Conservation (phyloP, 2,888 invertebrate species). For the Selenia dentaria region DNA sequence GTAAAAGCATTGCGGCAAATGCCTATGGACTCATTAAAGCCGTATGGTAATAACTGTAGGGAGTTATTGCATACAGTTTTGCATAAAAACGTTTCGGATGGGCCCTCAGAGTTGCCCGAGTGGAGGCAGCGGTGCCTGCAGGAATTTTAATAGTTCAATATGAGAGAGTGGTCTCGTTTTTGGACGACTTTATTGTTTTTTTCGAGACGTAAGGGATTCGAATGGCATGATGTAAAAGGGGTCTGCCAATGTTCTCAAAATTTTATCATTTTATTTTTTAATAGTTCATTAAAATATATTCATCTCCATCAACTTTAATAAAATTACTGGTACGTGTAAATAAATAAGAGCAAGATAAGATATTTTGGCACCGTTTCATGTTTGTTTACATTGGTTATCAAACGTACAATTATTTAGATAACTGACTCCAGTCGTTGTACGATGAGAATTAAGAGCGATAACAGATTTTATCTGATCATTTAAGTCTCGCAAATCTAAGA, state of each 20-base stretch:
- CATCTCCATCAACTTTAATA: too few relatives aligned
- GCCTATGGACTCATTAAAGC: slow-evolving; percentile 57
- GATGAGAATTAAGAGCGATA: slow-evolving; percentile 21
- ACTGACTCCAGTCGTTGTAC: slow-evolving; percentile 19
- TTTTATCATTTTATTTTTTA: neutral
- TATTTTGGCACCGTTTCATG: neutral
- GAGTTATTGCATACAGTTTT: slow-evolving; percentile 68
- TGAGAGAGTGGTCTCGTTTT: slow-evolving; percentile 41
- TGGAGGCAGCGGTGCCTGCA: slow-evolving; percentile 15
- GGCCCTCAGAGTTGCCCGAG: slow-evolving; percentile 26
- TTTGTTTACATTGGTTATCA: slow-evolving; percentile 24
- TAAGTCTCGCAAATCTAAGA: too few relatives aligned
- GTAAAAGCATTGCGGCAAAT: slow-evolving; percentile 36
- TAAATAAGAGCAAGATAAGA: too few relatives aligned
- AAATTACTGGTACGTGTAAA: too few relatives aligned
- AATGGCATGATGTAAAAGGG: slow-evolving; percentile 7
- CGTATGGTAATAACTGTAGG: slow-evolving; percentile 47
- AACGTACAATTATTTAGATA: slow-evolving; percentile 2
- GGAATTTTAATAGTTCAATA: slow-evolving; percentile 71
- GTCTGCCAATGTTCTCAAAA: neutral
- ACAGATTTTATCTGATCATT: neutral
- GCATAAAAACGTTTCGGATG: slow-evolving; percentile 62
- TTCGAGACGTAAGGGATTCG: slow-evolving; percentile 13
- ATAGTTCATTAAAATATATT: too few relatives aligned
- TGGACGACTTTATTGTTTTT: slow-evolving; percentile 48